These are phyloP conservation scores for Oxygymnocypris stewartii DNA, from an alignment of 2,113 vertebrate genomes.

Conservation along the genomic window DNA sequence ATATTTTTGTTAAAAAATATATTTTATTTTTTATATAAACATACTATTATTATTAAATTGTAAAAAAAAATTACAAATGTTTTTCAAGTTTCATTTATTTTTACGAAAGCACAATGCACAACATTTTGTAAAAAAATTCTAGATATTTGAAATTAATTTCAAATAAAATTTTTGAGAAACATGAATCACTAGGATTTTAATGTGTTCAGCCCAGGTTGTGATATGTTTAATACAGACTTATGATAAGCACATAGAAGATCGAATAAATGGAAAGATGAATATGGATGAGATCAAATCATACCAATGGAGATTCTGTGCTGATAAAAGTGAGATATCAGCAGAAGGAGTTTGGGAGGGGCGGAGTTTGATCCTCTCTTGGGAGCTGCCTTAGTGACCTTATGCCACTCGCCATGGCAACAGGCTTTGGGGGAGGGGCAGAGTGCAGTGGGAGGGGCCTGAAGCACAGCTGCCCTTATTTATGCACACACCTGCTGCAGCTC, in stretches of 20 bases:
- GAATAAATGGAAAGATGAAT: neutral
- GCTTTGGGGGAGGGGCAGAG: slow-evolving; percentile 55
- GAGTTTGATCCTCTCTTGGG: slow-evolving; percentile 32
- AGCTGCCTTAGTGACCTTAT: slow-evolving; percentile 67
- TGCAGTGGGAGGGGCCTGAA: slow-evolving; percentile 60
- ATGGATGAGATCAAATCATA: slow-evolving; percentile 9
- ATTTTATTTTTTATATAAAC: no score
- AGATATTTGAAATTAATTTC: neutral
- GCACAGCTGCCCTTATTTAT: slow-evolving; percentile 87
- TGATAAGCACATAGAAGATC: neutral
- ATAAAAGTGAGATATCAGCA: slow-evolving; percentile 1
- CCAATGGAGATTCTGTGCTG: slow-evolving; percentile 1
- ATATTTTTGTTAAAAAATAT: no score
- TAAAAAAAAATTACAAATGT: no score
- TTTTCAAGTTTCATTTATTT: no score
- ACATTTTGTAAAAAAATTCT: neutral
- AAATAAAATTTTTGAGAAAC: neutral
- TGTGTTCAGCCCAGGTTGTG: neutral
- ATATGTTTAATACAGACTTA: neutral
- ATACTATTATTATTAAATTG: no score
- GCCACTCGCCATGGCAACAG: slow-evolving; percentile 60
- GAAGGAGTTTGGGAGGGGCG: slow-evolving; percentile 1
- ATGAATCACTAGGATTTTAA: neutral
- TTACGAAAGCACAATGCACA: neutral
- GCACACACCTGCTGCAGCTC: slow-evolving; percentile 90